phyloP scores from a whole-genome alignment of 2,113 vertebrate species.

The Oryzias woworae region DNA sequence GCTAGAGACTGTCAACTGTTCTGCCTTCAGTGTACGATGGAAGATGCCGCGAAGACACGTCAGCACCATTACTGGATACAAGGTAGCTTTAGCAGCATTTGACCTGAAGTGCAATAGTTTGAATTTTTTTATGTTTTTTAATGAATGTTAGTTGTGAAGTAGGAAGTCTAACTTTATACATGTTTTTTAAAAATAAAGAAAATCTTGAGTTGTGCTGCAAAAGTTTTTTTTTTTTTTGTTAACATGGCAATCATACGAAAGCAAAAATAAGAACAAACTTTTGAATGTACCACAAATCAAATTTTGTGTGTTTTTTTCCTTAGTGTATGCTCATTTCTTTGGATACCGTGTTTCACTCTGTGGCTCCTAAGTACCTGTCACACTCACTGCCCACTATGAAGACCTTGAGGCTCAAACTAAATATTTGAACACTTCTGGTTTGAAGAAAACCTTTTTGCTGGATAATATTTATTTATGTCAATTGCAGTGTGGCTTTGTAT shows the following conservation, averaged over 20 bases:
- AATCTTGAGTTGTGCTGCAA: no score
- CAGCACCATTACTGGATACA: slow-evolving; percentile 85
- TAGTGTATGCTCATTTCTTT: slow-evolving; percentile 20
- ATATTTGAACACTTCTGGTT: slow-evolving; percentile 37
- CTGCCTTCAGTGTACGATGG: slow-evolving; percentile 88
- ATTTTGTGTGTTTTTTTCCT: slow-evolving; percentile 23
- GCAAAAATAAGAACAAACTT: background rate
- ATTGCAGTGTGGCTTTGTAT: slow-evolving; percentile 9
- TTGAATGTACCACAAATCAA: slow-evolving; percentile 37
- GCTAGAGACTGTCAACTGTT: slow-evolving; percentile 89
- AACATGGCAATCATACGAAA: background rate
- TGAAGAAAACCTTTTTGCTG: slow-evolving; percentile 20
- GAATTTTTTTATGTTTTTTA: background rate
- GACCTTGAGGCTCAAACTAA: slow-evolving; percentile 45
- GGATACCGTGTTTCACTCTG: background rate
- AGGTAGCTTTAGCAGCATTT: slow-evolving; percentile 65
- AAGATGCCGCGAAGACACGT: slow-evolving; percentile 84
- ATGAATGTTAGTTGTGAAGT: no score
- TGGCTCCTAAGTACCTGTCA: slow-evolving; percentile 45
- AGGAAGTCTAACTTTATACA: no score
- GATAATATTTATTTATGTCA: slow-evolving; percentile 8
- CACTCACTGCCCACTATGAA: slow-evolving; percentile 15
- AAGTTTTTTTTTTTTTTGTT: no score
- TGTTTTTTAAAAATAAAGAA: no score
- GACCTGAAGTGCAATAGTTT: background rate